Percentiles rank a stretch among this genome's conserved stretches.
These are phyloP conservation scores for Macquaria australasica DNA, from an alignment of 2,113 vertebrate genomes.

Conservation along the genomic window DNA sequence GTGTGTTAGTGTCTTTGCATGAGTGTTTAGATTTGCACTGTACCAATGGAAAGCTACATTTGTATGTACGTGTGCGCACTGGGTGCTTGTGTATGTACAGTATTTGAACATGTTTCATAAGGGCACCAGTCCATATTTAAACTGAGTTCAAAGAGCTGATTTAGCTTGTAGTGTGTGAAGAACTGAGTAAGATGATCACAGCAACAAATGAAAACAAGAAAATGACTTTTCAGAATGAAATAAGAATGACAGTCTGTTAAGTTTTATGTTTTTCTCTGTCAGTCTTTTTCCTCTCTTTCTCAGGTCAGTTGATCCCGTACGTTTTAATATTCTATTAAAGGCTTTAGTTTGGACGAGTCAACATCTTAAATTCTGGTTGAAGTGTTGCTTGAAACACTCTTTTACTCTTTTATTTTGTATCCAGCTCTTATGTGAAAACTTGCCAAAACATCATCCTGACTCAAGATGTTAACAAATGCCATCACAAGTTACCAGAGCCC, in stretches of 20 bases:
- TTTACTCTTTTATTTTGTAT: constrained; percentile 14
- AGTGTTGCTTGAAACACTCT: background rate
- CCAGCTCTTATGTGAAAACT: background rate
- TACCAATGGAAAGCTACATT: background rate
- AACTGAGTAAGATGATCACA: constrained; percentile 19
- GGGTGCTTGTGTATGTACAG: background rate
- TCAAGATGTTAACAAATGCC: background rate
- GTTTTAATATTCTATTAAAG: constrained; percentile 37
- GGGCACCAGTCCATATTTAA: background rate
- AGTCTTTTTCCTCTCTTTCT: constrained; percentile 1
- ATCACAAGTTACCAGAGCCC: background rate
- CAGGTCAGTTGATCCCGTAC: background rate
- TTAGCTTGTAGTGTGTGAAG: background rate
- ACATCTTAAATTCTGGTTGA: constrained; percentile 30
- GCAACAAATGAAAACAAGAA: constrained; percentile 1
- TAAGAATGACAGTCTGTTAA: background rate
- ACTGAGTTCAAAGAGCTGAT: background rate
- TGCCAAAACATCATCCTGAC: background rate
- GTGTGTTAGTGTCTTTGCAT: background rate
- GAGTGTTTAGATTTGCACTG: background rate
- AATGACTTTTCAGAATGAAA: background rate
- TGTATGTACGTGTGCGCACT: background rate
- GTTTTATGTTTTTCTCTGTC: constrained; percentile 13
- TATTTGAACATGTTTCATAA: background rate
- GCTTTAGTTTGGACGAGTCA: background rate